These are phyloP conservation scores for Pseudochromis fuscus DNA, from an alignment of 2,797 vertebrate species.

Conservation along the genomic window DNA sequence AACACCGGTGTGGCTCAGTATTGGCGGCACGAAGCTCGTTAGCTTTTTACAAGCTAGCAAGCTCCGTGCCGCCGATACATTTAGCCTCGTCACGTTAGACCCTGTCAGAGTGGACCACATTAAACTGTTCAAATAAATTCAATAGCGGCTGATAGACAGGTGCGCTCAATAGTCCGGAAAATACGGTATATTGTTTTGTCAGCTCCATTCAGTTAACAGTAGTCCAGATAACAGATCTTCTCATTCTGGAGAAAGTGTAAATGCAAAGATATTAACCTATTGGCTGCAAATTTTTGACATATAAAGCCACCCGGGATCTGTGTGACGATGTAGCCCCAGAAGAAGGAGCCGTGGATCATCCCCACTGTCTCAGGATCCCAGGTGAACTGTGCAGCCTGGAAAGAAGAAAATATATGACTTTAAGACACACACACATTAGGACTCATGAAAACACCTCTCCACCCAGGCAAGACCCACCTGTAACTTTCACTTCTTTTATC, in stretches of 20 bases:
- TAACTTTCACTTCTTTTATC: background rate
- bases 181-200: no score
- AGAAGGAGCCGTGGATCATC: conserved; percentile 95
- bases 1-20: no score
- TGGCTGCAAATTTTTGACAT: conserved; percentile 88
- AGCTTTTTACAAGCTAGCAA: no score
- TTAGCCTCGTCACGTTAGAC: no score
- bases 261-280: conserved; percentile 84
- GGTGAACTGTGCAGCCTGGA: conserved; percentile 91
- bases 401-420: conserved; percentile 12
- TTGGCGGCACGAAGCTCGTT: no score
- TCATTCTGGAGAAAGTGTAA: background rate
- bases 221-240: background rate
- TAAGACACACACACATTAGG: no score
- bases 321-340: conserved; percentile 97
- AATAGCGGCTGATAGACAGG: no score
- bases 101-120: no score
- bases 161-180: no score
- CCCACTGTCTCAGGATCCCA: conserved; percentile 97
- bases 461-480: background rate
- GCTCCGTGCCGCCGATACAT: no score
- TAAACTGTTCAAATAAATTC: no score
- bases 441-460: no score
- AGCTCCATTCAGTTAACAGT: background rate
- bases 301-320: conserved; percentile 96